Evolutionary conservation across 2,113 vertebrate species (phyloP).

Genomic region (Sitta europaea): DNA sequence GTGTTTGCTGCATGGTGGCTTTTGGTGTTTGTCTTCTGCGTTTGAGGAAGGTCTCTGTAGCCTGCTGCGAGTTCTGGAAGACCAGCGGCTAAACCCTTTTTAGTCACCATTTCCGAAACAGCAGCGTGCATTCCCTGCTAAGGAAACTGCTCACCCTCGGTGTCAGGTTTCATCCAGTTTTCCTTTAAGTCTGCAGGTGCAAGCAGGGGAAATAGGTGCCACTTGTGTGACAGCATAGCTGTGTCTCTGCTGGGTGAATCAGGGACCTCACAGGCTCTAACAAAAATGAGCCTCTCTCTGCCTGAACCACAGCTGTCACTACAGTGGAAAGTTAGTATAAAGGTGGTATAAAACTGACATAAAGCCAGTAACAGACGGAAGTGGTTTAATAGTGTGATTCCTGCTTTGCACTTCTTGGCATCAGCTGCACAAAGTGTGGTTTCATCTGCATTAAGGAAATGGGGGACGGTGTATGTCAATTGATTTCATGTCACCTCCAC

Average conservation of each 20-base stretch:
- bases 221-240: accelerated
- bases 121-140: not conserved
- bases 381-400: not conserved
- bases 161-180: not conserved
- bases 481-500: not conserved
- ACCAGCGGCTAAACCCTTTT: not conserved
- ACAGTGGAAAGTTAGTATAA: not conserved
- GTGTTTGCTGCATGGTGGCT: not conserved
- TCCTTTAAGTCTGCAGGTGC: constrained; percentile 16
- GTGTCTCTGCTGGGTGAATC: not conserved
- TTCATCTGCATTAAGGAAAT: not conserved
- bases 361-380: not conserved
- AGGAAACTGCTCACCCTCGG: not conserved
- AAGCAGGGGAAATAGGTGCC: not conserved
- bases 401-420: not conserved
- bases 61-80: not conserved
- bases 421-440: accelerated
- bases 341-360: not conserved
- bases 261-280: not conserved
- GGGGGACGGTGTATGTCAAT: not conserved
- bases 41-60: not conserved
- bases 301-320: not conserved
- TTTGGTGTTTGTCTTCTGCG: not conserved
- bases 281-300: not conserved
- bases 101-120: constrained; percentile 20